Conservation (phyloP, 2,888 invertebrate genomes). For the Drosophila gaucha region DNA sequence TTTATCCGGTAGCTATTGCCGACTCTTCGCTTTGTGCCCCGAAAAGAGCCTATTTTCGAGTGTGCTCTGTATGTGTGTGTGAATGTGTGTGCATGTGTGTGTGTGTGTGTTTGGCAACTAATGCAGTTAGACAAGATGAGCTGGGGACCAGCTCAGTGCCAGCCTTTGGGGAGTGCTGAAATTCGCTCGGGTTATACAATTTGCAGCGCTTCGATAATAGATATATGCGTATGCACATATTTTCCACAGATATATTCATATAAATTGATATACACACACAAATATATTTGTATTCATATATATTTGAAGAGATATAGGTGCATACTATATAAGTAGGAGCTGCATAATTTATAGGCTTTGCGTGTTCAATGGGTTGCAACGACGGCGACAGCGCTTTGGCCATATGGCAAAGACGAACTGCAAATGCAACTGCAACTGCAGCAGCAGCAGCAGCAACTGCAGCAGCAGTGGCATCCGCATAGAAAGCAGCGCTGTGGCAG, state of each 20-base stretch:
- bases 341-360: conserved; percentile 78
- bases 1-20: conserved; percentile 68
- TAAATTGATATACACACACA: conserved; percentile 24
- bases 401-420: conserved; percentile 62
- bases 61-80: background rate
- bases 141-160: conserved; percentile 15
- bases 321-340: conserved; percentile 51
- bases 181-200: conserved; percentile 61
- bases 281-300: conserved; percentile 2
- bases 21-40: conserved; percentile 26
- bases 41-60: conserved; percentile 44
- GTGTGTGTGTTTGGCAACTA: conserved; percentile 64
- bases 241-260: conserved; percentile 5
- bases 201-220: conserved; percentile 74
- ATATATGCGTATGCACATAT: conserved; percentile 47
- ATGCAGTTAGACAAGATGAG: conserved; percentile 73
- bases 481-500: conserved; percentile 33
- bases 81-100: conserved; percentile 10
- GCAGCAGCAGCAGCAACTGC: conserved; percentile 2
- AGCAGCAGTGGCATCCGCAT: conserved; percentile 25
- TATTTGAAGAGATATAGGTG: conserved; percentile 11
- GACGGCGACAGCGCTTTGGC: conserved; percentile 53
- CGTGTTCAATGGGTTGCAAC: conserved; percentile 79
- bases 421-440: conserved; percentile 16
- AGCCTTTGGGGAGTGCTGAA: conserved; percentile 45